phyloP scores from a whole-genome alignment of 2,113 vertebrate species.

The Phaethornis superciliosus region DNA sequence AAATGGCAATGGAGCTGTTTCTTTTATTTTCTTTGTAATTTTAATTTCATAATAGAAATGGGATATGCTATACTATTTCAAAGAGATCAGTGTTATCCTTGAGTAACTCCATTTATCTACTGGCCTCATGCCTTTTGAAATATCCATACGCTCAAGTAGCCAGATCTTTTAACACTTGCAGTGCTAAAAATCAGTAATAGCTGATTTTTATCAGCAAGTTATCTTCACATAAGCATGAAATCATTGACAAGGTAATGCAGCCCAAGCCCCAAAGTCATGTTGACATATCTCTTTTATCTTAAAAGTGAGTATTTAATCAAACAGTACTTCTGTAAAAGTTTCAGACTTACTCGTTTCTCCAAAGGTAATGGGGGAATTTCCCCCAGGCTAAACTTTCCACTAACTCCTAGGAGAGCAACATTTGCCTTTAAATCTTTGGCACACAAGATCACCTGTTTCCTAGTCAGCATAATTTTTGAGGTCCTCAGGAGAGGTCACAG shows the following conservation, averaged over 20 bases:
- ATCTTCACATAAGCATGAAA: neutral
- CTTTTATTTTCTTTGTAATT: conserved; percentile 23
- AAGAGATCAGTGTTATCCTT: neutral
- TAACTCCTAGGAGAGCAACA: neutral
- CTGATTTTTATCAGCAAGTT: neutral
- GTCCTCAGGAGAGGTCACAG: neutral
- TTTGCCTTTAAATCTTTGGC: neutral
- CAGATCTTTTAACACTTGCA: conserved; percentile 3
- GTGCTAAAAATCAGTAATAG: neutral
- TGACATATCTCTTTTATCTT: neutral
- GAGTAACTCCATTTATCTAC: neutral
- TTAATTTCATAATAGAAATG: conserved; percentile 25
- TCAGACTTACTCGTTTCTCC: neutral
- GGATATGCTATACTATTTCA: neutral
- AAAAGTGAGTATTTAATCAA: neutral
- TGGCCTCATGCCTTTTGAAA: neutral
- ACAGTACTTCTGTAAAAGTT: neutral
- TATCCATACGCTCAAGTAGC: neutral
- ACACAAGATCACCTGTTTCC: neutral
- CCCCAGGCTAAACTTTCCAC: neutral
- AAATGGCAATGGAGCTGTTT: neutral
- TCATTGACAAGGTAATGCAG: neutral
- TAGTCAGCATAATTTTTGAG: neutral
- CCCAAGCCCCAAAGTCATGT: neutral
- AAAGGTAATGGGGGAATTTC: neutral